phyloP scores from a whole-genome alignment of 2,888 invertebrate genomes.

The Dilophus febrilis region DNA sequence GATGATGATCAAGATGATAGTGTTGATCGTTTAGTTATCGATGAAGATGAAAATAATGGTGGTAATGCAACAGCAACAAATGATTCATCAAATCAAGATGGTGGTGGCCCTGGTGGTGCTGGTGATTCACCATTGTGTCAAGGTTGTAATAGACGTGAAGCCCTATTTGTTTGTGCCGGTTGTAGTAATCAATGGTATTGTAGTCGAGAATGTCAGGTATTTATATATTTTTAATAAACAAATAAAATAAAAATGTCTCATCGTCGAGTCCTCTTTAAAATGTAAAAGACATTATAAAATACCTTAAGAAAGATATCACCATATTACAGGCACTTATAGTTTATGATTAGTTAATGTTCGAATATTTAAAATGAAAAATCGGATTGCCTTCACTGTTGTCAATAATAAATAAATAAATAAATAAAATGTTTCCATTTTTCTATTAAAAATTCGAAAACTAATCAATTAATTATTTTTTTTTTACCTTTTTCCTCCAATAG shows the following conservation, averaged over 20 bases:
- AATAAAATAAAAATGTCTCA: too few relatives aligned
- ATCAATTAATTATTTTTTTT: slow-evolving; percentile 5
- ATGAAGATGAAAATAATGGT: slow-evolving; percentile 35
- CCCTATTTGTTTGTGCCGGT: slow-evolving; percentile 77
- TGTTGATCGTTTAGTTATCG: slow-evolving; percentile 40
- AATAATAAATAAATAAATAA: too few relatives aligned
- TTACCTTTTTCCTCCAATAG: slow-evolving; percentile 29
- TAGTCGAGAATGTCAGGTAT: slow-evolving; percentile 81
- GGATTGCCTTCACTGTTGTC: too few relatives aligned
- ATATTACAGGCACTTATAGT: too few relatives aligned
- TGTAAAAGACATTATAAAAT: too few relatives aligned
- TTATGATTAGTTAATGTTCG: too few relatives aligned
- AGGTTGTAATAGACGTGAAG: slow-evolving; percentile 64
- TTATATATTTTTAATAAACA: slow-evolving; percentile 11
- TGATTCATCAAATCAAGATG: slow-evolving; percentile 29
- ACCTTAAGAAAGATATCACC: too few relatives aligned
- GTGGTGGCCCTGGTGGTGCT: too few relatives aligned
- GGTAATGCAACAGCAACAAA: slow-evolving; percentile 25
- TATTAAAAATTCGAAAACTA: neutral
- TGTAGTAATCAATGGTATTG: slow-evolving; percentile 92
- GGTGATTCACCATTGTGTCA: slow-evolving; percentile 59
- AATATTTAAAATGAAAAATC: too few relatives aligned
- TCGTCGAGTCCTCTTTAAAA: too few relatives aligned
- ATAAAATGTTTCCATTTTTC: too few relatives aligned
- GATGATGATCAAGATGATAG: slow-evolving; percentile 43